Base-by-base conservation (phyloP, 92 coral and sea anemone species). In the Hydrozoanthus gracilis region DNA sequence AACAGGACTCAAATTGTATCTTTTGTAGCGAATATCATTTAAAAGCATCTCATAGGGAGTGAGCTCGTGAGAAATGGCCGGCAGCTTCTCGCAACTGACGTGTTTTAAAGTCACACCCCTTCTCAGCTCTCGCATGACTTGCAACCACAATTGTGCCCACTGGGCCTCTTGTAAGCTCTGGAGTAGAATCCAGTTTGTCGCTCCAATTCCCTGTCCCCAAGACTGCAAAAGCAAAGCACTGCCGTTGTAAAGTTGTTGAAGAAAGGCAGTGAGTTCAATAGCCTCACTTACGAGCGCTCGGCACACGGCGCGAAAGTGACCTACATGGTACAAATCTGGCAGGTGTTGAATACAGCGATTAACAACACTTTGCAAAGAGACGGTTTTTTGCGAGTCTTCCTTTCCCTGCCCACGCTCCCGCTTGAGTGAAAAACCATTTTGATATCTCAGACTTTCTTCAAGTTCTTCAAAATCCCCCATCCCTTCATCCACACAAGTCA, bases 121-220 rank as follows among this genome's bases (percentile, higher is more conserved):
- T 18, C 98, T 88, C 4, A 94, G 84, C 55, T 94, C 94, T 62
- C 89, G 86, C 98, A 94, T 94, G 14, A 93, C 95, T 89, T 94
- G 98, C 12, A 94, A 92, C 98, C 98, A 94, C 76, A 94, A 89
- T 80, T 94, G 93, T 0, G 98, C 98, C 98, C 98, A 94, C 66
- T 94, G 95, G 56, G 98, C 95, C 20, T 92, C 98, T 78, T 94
- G 98, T 12, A 94, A 76, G 54, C 91, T 92, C 84, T 92, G 95
- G 65, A 94, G 86, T 87, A 90, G 90, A 18, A 93, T 92, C 98
- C 98, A 94, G 52, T 94, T 94, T 55, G 98, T 94, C 77, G 92
- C 88, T 27, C 98, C 98, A 39, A 91, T 79, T 27, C 98, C 94
- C 50, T 88, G 91, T 0, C 98, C 94, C 95, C 93, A 92, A 46